Base-by-base conservation (phyloP, 2,797 vertebrate species). In the Bucorvus abyssinicus region DNA sequence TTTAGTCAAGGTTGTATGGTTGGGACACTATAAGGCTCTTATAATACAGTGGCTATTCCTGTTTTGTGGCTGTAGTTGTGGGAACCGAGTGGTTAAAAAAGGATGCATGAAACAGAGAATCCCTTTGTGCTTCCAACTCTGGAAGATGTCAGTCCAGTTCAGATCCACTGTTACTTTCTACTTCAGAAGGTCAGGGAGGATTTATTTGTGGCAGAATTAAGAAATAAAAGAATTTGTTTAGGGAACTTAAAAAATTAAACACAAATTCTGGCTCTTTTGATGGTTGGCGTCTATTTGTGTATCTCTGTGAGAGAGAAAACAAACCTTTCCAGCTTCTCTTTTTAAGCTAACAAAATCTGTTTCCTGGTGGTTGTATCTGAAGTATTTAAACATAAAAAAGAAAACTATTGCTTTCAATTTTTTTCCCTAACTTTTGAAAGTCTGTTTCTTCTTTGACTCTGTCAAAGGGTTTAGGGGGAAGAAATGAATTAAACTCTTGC, bases 391-490 rank as follows among this genome's bases (percentile, higher is more conserved):
- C 34, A 71, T 50, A 70, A 85, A 65, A 87, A 73, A 60, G 91
- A 96, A 97, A 97, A 96, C 93, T 95, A 96, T 96, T 95, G 75
- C 73, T 97, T 68, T 96, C 87, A 91, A 50, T 6, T 67, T 97
- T 88, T 94, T 64, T 6, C 21, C 21, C 52, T 94, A 97, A 91
- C 89, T 96, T 97, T 97, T 97, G 69, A 94, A 97, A 97, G 93
- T 93, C 97, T 98, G 96, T 89, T 97, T 97, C 93, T 65, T 97
- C 96, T 97, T 96, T 91, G 67, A 97, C 83, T 96, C 91, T 96
- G 81, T 97, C 93, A 96, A 94, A 97, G 85, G 85, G 68, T 96
- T 96, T 67, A 65, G 65, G 79, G 4, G 5, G 56, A 67, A 73
- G 91, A 96, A 94, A 94, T 29, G 95, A 92, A 88, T 63, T 69